Percentiles rank a stretch among this genome's conserved stretches.
Evolutionary conservation across 2,888 invertebrate genomes (phyloP).

Genomic region (Lymantria monacha): DNA sequence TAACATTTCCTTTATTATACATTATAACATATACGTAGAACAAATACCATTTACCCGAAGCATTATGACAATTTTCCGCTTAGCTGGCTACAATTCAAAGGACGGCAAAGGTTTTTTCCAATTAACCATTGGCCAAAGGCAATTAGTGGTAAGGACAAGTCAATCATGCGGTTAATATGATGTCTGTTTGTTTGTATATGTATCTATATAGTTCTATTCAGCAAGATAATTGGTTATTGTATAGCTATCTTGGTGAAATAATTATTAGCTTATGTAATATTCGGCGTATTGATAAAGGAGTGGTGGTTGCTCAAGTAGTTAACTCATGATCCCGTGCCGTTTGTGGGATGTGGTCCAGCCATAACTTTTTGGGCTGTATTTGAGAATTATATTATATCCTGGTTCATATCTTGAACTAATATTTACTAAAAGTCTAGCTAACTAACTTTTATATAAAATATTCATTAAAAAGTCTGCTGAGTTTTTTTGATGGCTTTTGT

Average conservation of each 20-base stretch:
- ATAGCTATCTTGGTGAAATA: slow-evolving; percentile 4
- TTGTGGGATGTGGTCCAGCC: too few species aligned
- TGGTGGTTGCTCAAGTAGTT: too few species aligned
- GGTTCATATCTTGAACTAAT: too few species aligned
- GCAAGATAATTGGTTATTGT: slow-evolving; percentile 14
- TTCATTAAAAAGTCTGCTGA: too few species aligned
- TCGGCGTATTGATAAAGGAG: background rate
- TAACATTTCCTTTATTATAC: background rate
- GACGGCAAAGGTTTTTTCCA: slow-evolving; percentile 39
- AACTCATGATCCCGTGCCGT: too few species aligned
- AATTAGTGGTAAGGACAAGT: slow-evolving; percentile 60
- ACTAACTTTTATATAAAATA: too few species aligned
- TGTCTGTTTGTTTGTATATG: slow-evolving; percentile 24
- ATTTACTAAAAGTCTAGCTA: too few species aligned
- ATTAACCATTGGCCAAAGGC: slow-evolving; percentile 41
- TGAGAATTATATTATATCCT: too few species aligned
- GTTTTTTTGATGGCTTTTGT: too few species aligned
- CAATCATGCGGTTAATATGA: slow-evolving; percentile 57
- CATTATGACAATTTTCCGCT: slow-evolving; percentile 51
- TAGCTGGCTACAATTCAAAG: slow-evolving; percentile 40
- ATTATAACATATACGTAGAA: slow-evolving; percentile 10
- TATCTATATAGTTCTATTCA: slow-evolving; percentile 16
- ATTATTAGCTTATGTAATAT: background rate
- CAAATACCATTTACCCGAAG: slow-evolving; percentile 17
- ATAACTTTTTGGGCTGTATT: too few species aligned